phyloP scores from a whole-genome alignment of 1,140 invertebrate genomes.

The Drosophila lini region DNA sequence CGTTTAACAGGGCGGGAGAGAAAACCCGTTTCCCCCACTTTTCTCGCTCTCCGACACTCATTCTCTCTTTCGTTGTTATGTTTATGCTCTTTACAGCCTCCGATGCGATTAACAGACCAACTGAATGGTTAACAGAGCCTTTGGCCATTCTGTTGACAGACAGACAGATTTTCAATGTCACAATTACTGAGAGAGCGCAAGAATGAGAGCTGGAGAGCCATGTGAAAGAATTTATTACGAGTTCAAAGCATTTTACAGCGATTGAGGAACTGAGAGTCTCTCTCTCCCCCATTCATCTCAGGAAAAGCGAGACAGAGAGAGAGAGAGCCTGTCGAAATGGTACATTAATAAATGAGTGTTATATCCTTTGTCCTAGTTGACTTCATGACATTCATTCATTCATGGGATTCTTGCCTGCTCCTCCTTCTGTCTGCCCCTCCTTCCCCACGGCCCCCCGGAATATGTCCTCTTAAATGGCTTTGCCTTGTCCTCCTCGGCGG shows the following conservation, averaged over 20 bases:
- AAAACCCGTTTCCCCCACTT: constrained; percentile 26
- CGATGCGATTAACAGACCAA: constrained; percentile 36
- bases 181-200: constrained; percentile 47
- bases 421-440: constrained; percentile 9
- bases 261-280: constrained; percentile 30
- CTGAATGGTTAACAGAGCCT: no score
- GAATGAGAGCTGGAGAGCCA: constrained; percentile 19
- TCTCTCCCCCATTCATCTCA: constrained; percentile 23
- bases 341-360: constrained; percentile 82
- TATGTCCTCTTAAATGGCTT: constrained; percentile 64
- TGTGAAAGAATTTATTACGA: constrained; percentile 69
- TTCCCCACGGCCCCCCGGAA: neutral
- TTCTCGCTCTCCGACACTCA: neutral
- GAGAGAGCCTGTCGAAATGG: constrained; percentile 50
- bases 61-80: neutral
- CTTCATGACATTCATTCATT: constrained; percentile 82
- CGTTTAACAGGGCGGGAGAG: constrained; percentile 11
- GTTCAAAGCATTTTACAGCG: constrained; percentile 55
- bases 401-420: constrained; percentile 48
- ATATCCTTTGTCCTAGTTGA: constrained; percentile 81
- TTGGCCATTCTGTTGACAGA: constrained; percentile 61
- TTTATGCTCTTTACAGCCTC: constrained; percentile 16
- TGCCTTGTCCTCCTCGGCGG: constrained; percentile 26
- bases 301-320: neutral
- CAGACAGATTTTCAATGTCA: constrained; percentile 71